Evolutionary conservation across 2,797 vertebrate species (phyloP).

Genomic region (Psittacula echo): DNA sequence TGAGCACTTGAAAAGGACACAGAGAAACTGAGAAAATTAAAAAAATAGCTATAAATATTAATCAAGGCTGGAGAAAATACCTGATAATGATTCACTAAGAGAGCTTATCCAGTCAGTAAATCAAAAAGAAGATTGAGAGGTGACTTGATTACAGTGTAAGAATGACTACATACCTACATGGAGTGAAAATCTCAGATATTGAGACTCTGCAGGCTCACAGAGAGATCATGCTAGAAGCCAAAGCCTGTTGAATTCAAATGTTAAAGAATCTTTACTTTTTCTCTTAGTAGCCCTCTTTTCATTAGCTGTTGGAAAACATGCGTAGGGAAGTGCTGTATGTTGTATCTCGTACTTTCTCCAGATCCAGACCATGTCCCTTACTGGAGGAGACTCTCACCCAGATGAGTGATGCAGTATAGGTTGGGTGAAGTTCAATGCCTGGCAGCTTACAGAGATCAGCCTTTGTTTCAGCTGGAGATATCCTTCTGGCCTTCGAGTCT

Average conservation of each 20-base stretch:
- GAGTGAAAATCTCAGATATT: background rate
- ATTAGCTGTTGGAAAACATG: background rate
- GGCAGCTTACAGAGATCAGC: background rate
- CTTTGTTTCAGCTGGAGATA: background rate
- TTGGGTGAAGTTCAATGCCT: background rate
- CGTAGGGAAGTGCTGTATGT: background rate
- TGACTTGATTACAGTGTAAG: background rate
- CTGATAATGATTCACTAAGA: background rate
- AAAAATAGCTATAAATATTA: background rate
- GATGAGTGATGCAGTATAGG: background rate
- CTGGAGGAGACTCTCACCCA: background rate
- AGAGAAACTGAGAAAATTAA: background rate
- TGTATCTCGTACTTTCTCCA: background rate
- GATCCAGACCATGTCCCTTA: background rate
- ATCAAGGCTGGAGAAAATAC: background rate
- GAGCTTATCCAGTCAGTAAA: background rate
- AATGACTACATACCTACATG: rapidly evolving
- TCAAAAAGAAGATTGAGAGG: background rate
- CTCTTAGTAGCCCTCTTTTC: background rate
- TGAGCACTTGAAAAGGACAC: background rate
- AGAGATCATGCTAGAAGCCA: background rate
- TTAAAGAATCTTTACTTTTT: background rate
- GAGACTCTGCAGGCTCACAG: background rate
- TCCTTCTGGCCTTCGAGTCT: background rate
- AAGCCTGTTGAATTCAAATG: background rate